Base-by-base conservation (phyloP, 2,888 invertebrate species). In the Strigamia transsilvanica region DNA sequence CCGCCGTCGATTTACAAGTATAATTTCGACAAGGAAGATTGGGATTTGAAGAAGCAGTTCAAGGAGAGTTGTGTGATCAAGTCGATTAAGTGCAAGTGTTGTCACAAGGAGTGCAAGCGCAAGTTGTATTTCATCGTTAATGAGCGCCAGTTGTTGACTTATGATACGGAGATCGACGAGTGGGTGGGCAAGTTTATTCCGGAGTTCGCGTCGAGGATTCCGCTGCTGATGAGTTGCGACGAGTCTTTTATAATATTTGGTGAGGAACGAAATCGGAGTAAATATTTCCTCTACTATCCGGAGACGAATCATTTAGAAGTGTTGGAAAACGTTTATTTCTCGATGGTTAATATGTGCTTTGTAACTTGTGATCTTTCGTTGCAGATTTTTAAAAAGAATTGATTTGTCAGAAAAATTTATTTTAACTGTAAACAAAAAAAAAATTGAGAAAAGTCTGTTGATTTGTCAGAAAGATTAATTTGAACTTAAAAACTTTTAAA, bases 81-180 rank as follows among this genome's bases (percentile, higher is more conserved):
- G 10, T 66, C 66, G 9, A 66, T 66, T 15, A 66, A 66, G 32
- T 66, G 66, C 32, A 66, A 66, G 32, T 66, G 66, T 9, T 66
- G 66, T 66, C 66, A 66, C 10, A 66, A 66, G 32, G 27, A 66
- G 0, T 66, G 66, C 32, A 66, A 23, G 32, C 9, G 15, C 12
- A 66, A 66, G 32, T 66, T 66, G 66, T 66, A 66, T 66, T 66
- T 66, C 12, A 66, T 66, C 13, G 66, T 66, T 2, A 66, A 66
- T 15, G 66, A 66, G 23, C 5, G 66, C 4, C 66, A 66, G 13
- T 66, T 66, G 32, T 27, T 66, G 66, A 66, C 66, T 7, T 66
- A 27, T 27, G 66, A 66, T 12, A 66, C 32, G 1, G 66, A 66
- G 10, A 27, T 15, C 4, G 66, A 66, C 9, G 32, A 66, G 32